Evolutionary conservation across 1,140 invertebrate species (phyloP).

Genomic region (Teleogryllus occipitalis): DNA sequence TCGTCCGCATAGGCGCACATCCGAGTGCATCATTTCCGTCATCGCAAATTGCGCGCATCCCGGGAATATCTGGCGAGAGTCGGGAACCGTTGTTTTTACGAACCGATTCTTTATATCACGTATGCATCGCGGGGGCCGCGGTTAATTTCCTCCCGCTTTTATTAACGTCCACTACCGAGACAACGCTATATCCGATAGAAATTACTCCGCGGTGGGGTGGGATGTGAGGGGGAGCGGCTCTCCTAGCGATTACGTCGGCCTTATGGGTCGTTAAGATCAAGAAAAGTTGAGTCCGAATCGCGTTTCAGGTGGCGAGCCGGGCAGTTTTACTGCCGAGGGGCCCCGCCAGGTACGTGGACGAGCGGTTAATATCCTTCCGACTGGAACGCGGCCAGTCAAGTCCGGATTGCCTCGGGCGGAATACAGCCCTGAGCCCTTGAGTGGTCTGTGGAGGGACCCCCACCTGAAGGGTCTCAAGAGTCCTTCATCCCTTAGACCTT

Average conservation of each 20-base stretch:
- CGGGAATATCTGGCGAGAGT: not conserved
- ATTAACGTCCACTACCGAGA: not conserved
- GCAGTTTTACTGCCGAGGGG: not conserved
- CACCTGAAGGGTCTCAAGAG: no score
- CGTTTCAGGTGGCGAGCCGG: not conserved
- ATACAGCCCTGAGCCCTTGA: no score
- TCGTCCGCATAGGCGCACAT: no score
- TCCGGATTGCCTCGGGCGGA: no score
- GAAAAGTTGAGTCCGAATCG: not conserved
- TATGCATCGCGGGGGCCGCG: not conserved
- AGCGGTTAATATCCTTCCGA: not conserved
- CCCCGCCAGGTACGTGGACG: not conserved
- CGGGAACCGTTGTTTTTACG: not conserved
- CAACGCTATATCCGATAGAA: not conserved
- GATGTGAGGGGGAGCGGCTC: no score
- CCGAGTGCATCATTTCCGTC: not conserved
- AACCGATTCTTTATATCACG: not conserved
- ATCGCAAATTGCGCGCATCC: not conserved
- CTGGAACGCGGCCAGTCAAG: no score
- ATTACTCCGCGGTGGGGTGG: not conserved
- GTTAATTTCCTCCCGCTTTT: not conserved
- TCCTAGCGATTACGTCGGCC: not conserved
- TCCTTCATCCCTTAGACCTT: no score
- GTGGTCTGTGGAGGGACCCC: no score
- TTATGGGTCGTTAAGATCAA: slow-evolving; percentile 4